Evolutionary conservation across 2,888 invertebrate species (phyloP), one percentile per base, ranked within the genome.

Genomic region (Catocala sponsa): DNA sequence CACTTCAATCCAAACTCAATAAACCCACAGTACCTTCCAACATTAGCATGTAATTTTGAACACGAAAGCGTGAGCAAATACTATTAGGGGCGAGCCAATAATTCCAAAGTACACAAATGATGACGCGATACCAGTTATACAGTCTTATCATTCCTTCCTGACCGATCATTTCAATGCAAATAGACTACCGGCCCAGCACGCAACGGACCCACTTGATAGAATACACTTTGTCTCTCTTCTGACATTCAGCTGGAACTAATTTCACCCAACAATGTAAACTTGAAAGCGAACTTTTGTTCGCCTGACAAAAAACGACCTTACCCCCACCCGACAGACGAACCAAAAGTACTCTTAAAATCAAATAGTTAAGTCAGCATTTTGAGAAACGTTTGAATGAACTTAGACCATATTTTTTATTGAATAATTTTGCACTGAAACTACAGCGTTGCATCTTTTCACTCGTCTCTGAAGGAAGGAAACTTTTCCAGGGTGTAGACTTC

Each of bases 171-270:
- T 68, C 62, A 63, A 76, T 76, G 77, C 67, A 76, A 76, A 78
- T 78, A 72, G 13, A 59, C 64, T 13, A 63, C 47, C 62, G 63
- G 50, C 55, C 68, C 63, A 59, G 66, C 70, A 73, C 72, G 65
- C 65, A 74, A 70, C 71, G 61, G 70, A 69, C 75, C 69, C 70
- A 69, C 73, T 67, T 72, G 73, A 81, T 75, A 81, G 80, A 83
- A 78, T 78, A 80, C 80, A 80, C 78, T 84, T 82, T 83, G 80
- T 84, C 84, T 81, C 81, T 78, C 76, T 78, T 81, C 84, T 85
- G 87, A 87, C 84, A 85, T 88, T 86, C 86, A 86, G 76, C 85
- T 86, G 80, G 82, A 89, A 89, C 86, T 86, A 90, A 90, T 91
- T 88, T 86, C 82, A 83, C 78, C 79, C 81, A 85, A 86, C 86